These are phyloP conservation scores for Zosterops hypoxanthus DNA, from an alignment of 2,113 vertebrate species.

Conservation along the genomic window DNA sequence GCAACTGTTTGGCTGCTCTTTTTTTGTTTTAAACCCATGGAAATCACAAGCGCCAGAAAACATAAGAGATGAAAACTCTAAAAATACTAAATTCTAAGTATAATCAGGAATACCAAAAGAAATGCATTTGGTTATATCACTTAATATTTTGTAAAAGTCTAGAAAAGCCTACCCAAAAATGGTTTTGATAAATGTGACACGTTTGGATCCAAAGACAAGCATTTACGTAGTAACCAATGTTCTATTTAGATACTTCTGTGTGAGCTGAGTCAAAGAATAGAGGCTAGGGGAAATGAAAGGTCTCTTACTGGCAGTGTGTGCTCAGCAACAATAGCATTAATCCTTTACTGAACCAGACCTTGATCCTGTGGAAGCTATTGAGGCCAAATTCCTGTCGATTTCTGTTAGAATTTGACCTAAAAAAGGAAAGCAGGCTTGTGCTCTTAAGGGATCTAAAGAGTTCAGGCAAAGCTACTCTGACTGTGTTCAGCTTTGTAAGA, in stretches of 20 bases:
- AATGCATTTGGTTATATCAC: not conserved
- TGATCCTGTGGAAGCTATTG: conserved; percentile 4
- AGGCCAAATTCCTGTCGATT: not conserved
- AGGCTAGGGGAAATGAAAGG: not conserved
- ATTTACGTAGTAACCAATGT: fast-evolving
- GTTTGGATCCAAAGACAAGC: not conserved
- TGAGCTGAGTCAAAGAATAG: not conserved
- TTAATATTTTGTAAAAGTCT: not conserved
- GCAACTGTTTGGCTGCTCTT: not conserved
- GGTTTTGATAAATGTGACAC: not conserved
- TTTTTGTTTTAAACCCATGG: not conserved
- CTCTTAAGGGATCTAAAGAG: not conserved
- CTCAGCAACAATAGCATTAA: not conserved
- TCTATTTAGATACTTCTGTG: not conserved
- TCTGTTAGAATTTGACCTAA: not conserved
- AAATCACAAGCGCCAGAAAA: not conserved
- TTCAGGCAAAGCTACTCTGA: not conserved
- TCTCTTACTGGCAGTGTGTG: not conserved
- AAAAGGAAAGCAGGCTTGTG: not conserved
- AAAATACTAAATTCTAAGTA: not conserved
- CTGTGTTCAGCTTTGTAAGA: not conserved
- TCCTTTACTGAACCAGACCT: not conserved
- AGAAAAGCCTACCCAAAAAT: not conserved
- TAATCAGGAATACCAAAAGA: not conserved
- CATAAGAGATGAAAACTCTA: not conserved